Evolutionary conservation across 2,797 vertebrate species (phyloP).

Genomic region (Macrochelys suwanniensis): DNA sequence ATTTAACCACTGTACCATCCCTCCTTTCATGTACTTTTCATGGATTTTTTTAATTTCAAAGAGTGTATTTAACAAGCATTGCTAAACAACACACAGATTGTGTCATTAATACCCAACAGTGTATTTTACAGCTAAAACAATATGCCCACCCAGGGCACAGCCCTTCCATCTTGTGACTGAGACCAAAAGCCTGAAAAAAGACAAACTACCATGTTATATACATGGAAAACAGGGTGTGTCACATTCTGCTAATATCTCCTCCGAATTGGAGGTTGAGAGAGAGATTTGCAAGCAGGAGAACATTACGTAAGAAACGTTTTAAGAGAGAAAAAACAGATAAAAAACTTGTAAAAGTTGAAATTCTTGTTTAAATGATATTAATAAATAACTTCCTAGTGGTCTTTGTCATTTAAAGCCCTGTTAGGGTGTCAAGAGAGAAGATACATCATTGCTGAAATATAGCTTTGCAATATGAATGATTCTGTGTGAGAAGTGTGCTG

Average conservation of each 20-base stretch:
- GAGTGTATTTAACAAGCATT: background rate
- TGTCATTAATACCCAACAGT: background rate
- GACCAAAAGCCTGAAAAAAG: background rate
- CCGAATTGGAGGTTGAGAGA: background rate
- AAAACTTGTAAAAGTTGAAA: constrained; percentile 59
- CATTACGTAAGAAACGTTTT: constrained; percentile 44
- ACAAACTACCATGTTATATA: background rate
- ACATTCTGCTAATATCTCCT: constrained; percentile 22
- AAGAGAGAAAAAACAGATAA: constrained; percentile 34
- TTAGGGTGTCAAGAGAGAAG: constrained; percentile 53
- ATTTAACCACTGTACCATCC: background rate
- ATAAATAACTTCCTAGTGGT: constrained; percentile 65
- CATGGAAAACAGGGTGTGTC: background rate
- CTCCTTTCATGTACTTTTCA: background rate
- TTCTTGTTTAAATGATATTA: constrained; percentile 74
- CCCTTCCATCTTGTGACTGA: background rate
- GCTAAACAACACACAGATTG: background rate
- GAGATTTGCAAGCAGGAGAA: constrained; percentile 26
- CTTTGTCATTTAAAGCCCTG: constrained; percentile 56
- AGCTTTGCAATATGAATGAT: constrained; percentile 62
- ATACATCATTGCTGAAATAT: constrained; percentile 66
- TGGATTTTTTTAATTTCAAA: background rate
- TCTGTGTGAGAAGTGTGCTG: constrained; percentile 74
- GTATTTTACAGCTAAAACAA: background rate
- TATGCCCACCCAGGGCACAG: background rate